Evolutionary conservation across 1,140 invertebrate species (phyloP), one percentile per base, ranked within the genome.

Genomic region (Phocides pigmalion): DNA sequence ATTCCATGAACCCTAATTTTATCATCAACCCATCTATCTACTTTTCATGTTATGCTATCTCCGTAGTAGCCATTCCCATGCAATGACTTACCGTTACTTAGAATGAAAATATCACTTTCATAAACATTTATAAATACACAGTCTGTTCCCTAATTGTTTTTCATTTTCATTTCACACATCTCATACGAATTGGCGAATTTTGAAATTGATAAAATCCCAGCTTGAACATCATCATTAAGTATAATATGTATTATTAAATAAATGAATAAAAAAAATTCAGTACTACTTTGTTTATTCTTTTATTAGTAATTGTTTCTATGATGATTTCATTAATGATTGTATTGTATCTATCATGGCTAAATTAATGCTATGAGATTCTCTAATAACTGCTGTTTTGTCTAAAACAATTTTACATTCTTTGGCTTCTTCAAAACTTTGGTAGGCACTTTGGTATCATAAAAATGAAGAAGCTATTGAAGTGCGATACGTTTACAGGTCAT

Each of bases 401-500:
- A 2, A 28, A 28, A 3, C 1, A 8, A 28, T 28, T 28, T 4
- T 28, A 28, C 2, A 28, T 28, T 28, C 25, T 28, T 46, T 25
- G 54, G 22, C 12, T 47, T 28, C 2, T 58, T 44, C 19, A 63
- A 58, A 41, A 37, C 53, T 64, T 54, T 61, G 53, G 63, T 66
- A 81, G 74, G 76, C 79, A 79, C 79, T 68, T 75, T 76, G 76
- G 79, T 74, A 61, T 68, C 42, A 56, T 67, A 25, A 68, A 54
- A 51, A 59, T 53, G 47, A 42, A 44, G 53, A 41, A 4, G 41
- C 12, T 42, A 56, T 56, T 42, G 28, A 39, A 53, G n/a, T 53
- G 15, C n/a, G n/a, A 2, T 35, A 35, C n/a, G 9, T 32, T 8
- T 1, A 9, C 8, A 32, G 28, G n/a, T 35, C n/a, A n/a, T 35